Base-by-base conservation (phyloP, 1,140 invertebrate species). In the Araneus ventricosus region DNA sequence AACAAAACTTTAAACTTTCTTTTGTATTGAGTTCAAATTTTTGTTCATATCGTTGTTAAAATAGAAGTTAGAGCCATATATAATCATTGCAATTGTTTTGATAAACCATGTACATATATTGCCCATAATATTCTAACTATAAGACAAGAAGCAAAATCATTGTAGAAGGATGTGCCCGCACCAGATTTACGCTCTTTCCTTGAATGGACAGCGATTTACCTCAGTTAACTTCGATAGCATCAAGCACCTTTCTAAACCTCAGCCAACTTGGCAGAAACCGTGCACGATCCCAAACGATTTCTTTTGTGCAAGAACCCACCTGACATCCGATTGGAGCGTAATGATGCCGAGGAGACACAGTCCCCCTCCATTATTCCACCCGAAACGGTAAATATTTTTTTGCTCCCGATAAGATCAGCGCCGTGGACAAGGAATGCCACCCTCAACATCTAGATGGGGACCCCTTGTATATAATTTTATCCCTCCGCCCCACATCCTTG, bases 351-450 rank as follows among this genome's bases (percentile, higher is more conserved):
- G 52, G 24, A 87, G 57, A 87, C 85, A 87, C 17, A 70, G 34
- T 75, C 59, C 45, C n/a, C 85, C n/a, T 63, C 63, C 57, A 70
- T 70, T 88, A 37, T 88, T 67, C 37, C 20, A 45, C 27, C 24
- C 61, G 22, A 57, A 90, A 41, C n/a, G 57, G 67, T 80, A 90
- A 90, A 90, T 90, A 90, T 90, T 90, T 90, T 89, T 90, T 59
- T 39, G 88, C 7, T 70, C 6, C 10, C 14, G 88, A 90, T 90
- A 90, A 90, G 70, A 90, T 90, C 88, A 27, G 22, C 27, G 8
- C n/a, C 39, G 41, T 52, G 41, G 80, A 45, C 45, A 52, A 27
- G 80, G 80, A 84, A 84, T 84, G 45, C 80, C 80, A 84, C 84
- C 84, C 84, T 86, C 57, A 41, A 61, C 80, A 75, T 75, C 34